phyloP scores from a whole-genome alignment of 2,888 invertebrate species.

The Pteria penguin region DNA sequence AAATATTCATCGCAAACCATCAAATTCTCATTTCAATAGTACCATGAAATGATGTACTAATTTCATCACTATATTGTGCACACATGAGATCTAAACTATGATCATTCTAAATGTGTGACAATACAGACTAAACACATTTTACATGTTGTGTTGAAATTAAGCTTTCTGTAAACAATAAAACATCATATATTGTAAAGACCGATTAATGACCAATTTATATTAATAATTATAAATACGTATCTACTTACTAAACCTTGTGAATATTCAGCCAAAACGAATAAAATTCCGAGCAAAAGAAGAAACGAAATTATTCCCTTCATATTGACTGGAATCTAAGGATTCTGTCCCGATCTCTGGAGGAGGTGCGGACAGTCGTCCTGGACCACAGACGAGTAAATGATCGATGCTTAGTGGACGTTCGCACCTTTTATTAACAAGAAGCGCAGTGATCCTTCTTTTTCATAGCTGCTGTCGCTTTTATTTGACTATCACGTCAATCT shows the following conservation, averaged over 20 bases:
- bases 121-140: no score
- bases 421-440: background rate
- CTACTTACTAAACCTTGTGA: background rate
- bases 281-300: background rate
- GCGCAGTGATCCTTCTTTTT: background rate
- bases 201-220: no score
- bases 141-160: no score
- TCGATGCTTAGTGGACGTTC: background rate
- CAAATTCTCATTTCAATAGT: no score
- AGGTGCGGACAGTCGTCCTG: background rate
- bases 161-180: no score
- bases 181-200: no score
- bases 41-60: no score
- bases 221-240: no score
- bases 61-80: no score
- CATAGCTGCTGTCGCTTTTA: background rate
- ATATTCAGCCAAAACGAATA: background rate
- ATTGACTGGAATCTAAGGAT: background rate
- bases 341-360: background rate
- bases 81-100: no score
- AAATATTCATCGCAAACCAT: no score
- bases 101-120: no score
- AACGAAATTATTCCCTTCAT: background rate
- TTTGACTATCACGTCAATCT: background rate
- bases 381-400: background rate